A percentile compares a stretch with the other conserved stretches of the same genome.
Evolutionary conservation across 30 jellyfish, hydroid and myxozoan species (phyloP).

Genomic region (Hydractinia symbiolongicarpus): DNA sequence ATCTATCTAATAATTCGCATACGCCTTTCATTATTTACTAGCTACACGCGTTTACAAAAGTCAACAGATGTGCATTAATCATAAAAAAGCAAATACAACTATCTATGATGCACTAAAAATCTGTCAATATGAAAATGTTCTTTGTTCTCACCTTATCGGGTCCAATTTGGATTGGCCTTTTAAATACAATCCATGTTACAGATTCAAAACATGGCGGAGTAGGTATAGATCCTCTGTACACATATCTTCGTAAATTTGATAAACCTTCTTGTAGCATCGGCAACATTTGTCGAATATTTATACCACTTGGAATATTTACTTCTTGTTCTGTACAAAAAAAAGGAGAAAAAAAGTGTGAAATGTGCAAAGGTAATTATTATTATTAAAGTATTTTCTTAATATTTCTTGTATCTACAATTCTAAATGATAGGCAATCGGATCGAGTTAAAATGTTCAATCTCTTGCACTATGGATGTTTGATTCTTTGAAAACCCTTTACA

Average conservation of each 20-base stretch:
- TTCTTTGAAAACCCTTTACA: too few species aligned
- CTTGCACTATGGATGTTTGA: too few species aligned
- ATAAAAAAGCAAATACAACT: too few species aligned
- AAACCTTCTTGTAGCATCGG: constrained; percentile 77
- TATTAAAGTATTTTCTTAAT: not conserved
- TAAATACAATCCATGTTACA: constrained; percentile 84
- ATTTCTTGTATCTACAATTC: too few species aligned
- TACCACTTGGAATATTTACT: constrained; percentile 57
- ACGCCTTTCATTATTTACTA: too few species aligned
- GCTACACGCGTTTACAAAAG: too few species aligned
- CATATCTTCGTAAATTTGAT: constrained; percentile 44
- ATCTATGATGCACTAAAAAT: too few species aligned
- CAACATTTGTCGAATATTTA: constrained; percentile 45
- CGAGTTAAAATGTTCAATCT: too few species aligned
- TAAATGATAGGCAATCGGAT: too few species aligned
- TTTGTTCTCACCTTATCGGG: constrained; percentile 50
- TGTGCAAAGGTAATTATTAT: not conserved
- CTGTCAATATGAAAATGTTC: too few species aligned
- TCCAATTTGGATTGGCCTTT: constrained; percentile 52
- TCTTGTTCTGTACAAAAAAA: constrained; percentile 28
- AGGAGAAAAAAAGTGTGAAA: not conserved
- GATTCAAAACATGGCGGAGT: constrained; percentile 97
- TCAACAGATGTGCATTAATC: too few species aligned
- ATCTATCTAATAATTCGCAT: too few species aligned
- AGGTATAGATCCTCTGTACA: constrained; percentile 90